Conservation (phyloP, 1,140 invertebrate species). For the Harpegnathos saltator region DNA sequence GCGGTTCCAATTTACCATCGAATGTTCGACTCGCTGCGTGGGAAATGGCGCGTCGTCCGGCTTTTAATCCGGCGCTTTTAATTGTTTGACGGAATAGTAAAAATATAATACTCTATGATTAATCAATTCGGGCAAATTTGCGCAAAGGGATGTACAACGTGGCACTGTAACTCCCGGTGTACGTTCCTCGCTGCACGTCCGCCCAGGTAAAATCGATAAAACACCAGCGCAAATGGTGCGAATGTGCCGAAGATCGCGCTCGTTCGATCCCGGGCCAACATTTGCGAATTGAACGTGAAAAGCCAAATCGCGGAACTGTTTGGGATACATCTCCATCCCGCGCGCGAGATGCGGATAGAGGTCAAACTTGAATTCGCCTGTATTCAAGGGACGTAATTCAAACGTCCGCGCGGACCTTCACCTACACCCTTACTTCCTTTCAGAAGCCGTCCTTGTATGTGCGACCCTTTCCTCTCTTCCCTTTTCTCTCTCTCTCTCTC, state of each 20-base stretch:
- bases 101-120: not conserved
- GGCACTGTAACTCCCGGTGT: not conserved
- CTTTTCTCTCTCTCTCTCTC: not conserved
- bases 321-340: slow-evolving; percentile 66
- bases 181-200: not conserved
- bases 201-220: slow-evolving; percentile 37
- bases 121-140: slow-evolving; percentile 11
- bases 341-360: slow-evolving; percentile 62
- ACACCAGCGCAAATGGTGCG: slow-evolving; percentile 48
- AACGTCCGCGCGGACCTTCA: slow-evolving; percentile 66
- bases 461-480: not conserved
- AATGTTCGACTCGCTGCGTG: too few species aligned
- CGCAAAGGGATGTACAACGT: not conserved
- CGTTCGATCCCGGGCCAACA: slow-evolving; percentile 59
- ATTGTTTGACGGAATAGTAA: not conserved
- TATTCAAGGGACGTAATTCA: slow-evolving; percentile 72
- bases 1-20: too few species aligned
- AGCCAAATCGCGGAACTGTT: slow-evolving; percentile 63
- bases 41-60: too few species aligned
- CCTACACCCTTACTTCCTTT: slow-evolving; percentile 64
- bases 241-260: slow-evolving; percentile 42
- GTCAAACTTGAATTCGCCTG: slow-evolving; percentile 71
- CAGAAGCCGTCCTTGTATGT: slow-evolving; percentile 40
- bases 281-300: slow-evolving; percentile 65
- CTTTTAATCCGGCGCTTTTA: not conserved